Conservation (phyloP, 1,140 invertebrate species). For the Drosophila kanapiae region DNA sequence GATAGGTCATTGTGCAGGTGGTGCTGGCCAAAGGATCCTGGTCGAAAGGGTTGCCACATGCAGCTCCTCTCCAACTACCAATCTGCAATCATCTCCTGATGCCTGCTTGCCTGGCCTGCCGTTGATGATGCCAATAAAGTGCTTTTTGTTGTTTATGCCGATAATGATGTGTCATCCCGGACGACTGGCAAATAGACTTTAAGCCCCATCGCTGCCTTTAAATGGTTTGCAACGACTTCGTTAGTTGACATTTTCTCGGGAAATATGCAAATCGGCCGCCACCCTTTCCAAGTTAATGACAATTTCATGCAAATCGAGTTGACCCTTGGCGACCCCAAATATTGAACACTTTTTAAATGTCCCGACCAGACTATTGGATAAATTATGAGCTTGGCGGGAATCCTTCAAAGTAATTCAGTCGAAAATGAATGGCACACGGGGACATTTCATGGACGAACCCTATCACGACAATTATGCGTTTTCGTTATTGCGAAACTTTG, state of each 20-base stretch:
- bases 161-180: constrained; percentile 73
- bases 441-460: constrained; percentile 1
- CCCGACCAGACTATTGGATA: constrained; percentile 51
- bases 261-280: constrained; percentile 2
- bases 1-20: constrained; percentile 42
- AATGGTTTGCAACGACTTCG: constrained; percentile 25
- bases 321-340: constrained; percentile 33
- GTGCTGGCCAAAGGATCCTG: constrained; percentile 28
- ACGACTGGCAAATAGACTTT: constrained; percentile 21
- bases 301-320: constrained; percentile 62
- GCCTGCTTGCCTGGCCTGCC: constrained; percentile 45
- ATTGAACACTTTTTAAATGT: constrained; percentile 60
- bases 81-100: constrained; percentile 52
- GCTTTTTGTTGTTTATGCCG: constrained; percentile 77
- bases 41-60: constrained; percentile 41
- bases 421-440: constrained; percentile 3
- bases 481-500: constrained; percentile 51
- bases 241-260: constrained; percentile 54
- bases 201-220: constrained; percentile 29
- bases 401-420: constrained; percentile 19
- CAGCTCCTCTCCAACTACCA: constrained; percentile 36
- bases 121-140: constrained; percentile 78
- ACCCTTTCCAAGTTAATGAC: constrained; percentile 56
- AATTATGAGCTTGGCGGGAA: constrained; percentile 40
- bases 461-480: constrained; percentile 58